These are phyloP conservation scores for Cephalopachus bancanus DNA, from an alignment of 2,797 vertebrate species.

Conservation along the genomic window DNA sequence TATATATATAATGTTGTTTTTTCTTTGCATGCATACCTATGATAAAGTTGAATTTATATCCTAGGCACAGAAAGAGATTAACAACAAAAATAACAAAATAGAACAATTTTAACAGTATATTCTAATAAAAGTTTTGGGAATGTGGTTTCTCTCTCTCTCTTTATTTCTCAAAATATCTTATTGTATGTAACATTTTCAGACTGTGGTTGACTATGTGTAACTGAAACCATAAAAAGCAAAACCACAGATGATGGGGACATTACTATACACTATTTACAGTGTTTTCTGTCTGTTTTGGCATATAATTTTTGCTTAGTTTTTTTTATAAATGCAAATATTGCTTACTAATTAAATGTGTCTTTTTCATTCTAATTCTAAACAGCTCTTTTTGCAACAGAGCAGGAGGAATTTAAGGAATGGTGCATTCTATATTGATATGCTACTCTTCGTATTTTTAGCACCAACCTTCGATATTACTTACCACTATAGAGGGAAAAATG, in stretches of 20 bases:
- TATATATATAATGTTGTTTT: background rate
- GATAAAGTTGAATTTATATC: background rate
- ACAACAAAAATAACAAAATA: background rate
- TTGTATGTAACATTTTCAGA: background rate
- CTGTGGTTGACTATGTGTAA: background rate
- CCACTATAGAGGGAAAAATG: background rate
- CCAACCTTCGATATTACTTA: background rate
- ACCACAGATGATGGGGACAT: background rate
- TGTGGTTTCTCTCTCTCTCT: background rate
- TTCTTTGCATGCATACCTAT: too few relatives aligned
- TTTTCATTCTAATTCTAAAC: slow-evolving; percentile 30
- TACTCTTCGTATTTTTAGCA: background rate
- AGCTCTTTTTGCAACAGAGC: background rate
- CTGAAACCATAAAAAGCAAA: background rate
- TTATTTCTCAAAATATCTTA: background rate
- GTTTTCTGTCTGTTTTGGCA: background rate
- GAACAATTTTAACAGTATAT: background rate
- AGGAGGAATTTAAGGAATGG: background rate
- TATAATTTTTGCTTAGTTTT: slow-evolving; percentile 4
- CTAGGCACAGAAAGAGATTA: background rate
- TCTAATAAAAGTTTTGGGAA: background rate
- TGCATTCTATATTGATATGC: background rate
- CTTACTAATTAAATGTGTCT: slow-evolving; percentile 4
- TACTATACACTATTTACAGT: background rate
- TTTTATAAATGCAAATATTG: background rate